Evolutionary conservation across 2,888 invertebrate genomes (phyloP).

Genomic region (Sphecodes monilicornis): DNA sequence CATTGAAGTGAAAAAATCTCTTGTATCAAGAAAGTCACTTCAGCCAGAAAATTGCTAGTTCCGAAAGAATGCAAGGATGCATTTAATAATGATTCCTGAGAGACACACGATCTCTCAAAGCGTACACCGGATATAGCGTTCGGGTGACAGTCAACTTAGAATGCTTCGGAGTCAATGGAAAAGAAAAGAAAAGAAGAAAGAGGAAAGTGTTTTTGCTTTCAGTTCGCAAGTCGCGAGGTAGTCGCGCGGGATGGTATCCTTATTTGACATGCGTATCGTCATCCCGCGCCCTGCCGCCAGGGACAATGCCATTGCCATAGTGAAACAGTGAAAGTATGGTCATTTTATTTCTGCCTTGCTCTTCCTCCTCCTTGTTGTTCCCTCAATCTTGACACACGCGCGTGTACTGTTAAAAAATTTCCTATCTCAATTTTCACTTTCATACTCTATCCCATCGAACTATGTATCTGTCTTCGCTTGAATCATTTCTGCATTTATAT

Average conservation of each 20-base stretch:
- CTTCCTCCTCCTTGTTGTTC: constrained; percentile 49
- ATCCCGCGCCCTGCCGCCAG: constrained; percentile 74
- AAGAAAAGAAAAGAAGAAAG: constrained; percentile 48
- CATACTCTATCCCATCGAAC: too few relatives aligned
- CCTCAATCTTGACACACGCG: constrained; percentile 51
- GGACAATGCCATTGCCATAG: constrained; percentile 84
- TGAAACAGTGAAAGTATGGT: constrained; percentile 83
- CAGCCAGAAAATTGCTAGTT: background rate
- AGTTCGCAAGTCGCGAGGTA: constrained; percentile 53
- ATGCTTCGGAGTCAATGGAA: constrained; percentile 10
- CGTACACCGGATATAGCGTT: background rate
- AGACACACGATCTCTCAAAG: background rate
- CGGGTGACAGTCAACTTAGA: background rate
- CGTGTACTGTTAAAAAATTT: constrained; percentile 11
- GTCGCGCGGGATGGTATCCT: constrained; percentile 58
- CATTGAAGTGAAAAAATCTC: background rate
- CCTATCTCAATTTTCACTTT: constrained; percentile 18
- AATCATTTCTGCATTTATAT: too few relatives aligned
- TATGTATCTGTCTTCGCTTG: background rate
- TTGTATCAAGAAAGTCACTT: background rate
- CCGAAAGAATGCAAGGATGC: background rate
- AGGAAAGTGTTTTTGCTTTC: constrained; percentile 68
- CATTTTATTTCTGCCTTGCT: constrained; percentile 76
- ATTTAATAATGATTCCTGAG: background rate
- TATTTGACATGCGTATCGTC: constrained; percentile 77